A percentile compares a stretch with the other conserved stretches of the same genome.
Conservation (phyloP, 2,113 vertebrate species). For the Periophthalmus modestus region DNA sequence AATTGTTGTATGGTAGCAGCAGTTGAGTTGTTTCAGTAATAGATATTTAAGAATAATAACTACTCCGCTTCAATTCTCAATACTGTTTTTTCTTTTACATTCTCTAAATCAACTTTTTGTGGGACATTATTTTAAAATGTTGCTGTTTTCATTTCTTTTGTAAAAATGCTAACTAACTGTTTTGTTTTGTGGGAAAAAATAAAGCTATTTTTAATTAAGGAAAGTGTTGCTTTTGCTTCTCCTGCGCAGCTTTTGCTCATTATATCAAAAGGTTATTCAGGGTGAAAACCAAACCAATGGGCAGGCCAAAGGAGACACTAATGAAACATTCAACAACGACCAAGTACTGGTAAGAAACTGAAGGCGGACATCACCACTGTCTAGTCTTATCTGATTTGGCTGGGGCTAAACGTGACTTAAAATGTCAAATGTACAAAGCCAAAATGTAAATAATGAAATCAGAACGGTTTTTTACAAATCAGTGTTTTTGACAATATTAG, state of each 20-base stretch:
- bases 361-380: constrained; percentile 30
- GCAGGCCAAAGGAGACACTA: constrained; percentile 28
- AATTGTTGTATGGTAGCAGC: too few relatives aligned
- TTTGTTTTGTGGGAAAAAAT: too few relatives aligned
- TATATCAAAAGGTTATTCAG: constrained; percentile 12
- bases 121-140: neutral
- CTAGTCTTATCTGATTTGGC: constrained; percentile 25
- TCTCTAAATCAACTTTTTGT: neutral
- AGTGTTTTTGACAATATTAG: neutral
- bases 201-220: neutral
- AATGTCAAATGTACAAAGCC: neutral
- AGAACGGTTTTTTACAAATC: too few relatives aligned
- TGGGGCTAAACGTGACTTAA: neutral
- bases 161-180: neutral
- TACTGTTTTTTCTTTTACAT: neutral
- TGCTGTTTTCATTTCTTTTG: neutral
- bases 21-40: neutral
- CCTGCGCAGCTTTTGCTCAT: neutral
- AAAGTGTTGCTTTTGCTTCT: neutral
- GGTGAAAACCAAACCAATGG: constrained; percentile 30
- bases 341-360: constrained; percentile 30
- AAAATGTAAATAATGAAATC: neutral
- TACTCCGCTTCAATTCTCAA: too few relatives aligned
- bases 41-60: neutral
- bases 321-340: constrained; percentile 58